A percentile compares a stretch with the other conserved stretches of the same genome.
phyloP scores from a whole-genome alignment of 2,888 invertebrate species.

The Hydraecia micacea region DNA sequence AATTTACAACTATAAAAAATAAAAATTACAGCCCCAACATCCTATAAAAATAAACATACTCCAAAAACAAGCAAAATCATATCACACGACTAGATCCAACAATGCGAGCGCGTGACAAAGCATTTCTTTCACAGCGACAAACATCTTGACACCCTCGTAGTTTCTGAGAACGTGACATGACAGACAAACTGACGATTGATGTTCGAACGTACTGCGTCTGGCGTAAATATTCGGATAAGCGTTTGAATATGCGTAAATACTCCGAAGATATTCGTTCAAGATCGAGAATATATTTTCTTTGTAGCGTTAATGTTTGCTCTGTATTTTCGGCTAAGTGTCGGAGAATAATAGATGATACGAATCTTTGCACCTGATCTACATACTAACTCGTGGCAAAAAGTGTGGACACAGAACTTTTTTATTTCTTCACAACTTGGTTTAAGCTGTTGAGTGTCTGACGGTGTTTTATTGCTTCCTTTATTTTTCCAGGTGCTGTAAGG shows the following conservation, averaged over 20 bases:
- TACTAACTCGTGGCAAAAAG: not conserved
- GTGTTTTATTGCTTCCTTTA: not conserved
- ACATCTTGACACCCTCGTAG: conserved; percentile 43
- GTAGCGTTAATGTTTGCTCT: conserved; percentile 17
- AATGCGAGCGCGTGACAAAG: conserved; percentile 27
- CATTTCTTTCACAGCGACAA: conserved; percentile 32
- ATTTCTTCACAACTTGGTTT: not conserved
- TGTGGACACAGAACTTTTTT: not conserved
- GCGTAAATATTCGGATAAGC: conserved; percentile 46
- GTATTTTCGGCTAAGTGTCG: conserved; percentile 6
- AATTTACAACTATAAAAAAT: not conserved
- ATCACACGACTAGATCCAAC: conserved; percentile 8
- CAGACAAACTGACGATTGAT: conserved; percentile 55
- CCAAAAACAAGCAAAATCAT: not conserved
- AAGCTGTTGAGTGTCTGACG: not conserved
- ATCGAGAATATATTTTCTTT: conserved; percentile 32
- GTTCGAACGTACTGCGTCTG: conserved; percentile 48
- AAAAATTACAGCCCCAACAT: not conserved
- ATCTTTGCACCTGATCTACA: conserved; percentile 22
- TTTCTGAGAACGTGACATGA: conserved; percentile 56
- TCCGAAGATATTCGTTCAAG: conserved; percentile 8
- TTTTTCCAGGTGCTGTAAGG: not conserved
- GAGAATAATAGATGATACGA: conserved; percentile 30
- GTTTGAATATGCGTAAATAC: conserved; percentile 41
- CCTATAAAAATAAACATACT: not conserved